Base-by-base conservation (phyloP, 2,113 vertebrate species). In the Gavialis gangeticus region DNA sequence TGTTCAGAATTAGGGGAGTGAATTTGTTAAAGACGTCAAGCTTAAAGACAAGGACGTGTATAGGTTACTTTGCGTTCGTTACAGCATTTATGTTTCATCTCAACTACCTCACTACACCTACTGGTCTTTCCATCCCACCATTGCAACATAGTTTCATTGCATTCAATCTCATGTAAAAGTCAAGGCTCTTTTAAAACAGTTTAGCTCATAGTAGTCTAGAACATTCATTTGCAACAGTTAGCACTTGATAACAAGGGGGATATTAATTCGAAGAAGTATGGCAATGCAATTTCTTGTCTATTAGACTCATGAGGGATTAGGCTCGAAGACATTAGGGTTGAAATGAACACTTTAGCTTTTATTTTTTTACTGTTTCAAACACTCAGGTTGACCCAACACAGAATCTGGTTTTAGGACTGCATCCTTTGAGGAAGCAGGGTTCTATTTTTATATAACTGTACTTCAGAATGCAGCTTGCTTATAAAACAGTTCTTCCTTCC, bases 1-100 rank as follows among this genome's bases (percentile, higher is more conserved):
- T 93, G 46, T 95, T 88, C 67, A 92, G 59, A 46, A 59, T 83
- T 83, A 82, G 59, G 82, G 30, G 56, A 88, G n/a, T 13, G 54
- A 71, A 82, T 0, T 1, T 1, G 2, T 30, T 85, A 90, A 89
- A 85, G 69, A 60, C 80, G 87, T 16, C 69, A 89, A 82, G 80
- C 60, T 84, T 59, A 22, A 85, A 81, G 59, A 83, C 3, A 25
- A 84, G 84, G 79, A 85, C 46, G 59, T 8, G 22, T 66, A 54
- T 91, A 85, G 83, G 37, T 57, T 79, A 79, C 17, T 7, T 90
- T 76, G 21, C 54, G 84, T 93, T 94, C 60, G 37, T 81, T 69
- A 59, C 16, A 63, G 25, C 90, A 79, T 28, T 91, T 93, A 21
- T 0, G 81, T 86, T 85, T 37, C 13, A 28, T 3, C 12, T 87